These are phyloP conservation scores for Aphidius colemani DNA, from an alignment of 2,888 invertebrate species.

Conservation along the genomic window DNA sequence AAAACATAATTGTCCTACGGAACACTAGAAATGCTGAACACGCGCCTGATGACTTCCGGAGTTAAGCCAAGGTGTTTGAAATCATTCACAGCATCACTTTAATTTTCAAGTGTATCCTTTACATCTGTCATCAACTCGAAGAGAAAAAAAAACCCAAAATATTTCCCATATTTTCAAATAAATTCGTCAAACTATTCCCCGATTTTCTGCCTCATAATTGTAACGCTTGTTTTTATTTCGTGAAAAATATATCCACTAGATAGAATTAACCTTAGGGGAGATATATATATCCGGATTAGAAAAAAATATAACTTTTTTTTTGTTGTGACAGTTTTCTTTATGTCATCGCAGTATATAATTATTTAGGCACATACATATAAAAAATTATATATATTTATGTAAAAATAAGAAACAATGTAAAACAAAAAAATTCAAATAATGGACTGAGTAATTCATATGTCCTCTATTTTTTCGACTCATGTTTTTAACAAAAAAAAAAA, in stretches of 20 bases:
- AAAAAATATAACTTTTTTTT: constrained; percentile 24
- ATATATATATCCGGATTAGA: constrained; percentile 2
- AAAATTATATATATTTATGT: constrained; percentile 1
- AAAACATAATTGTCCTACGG: no score
- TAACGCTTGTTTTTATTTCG: background rate
- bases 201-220: background rate
- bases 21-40: no score
- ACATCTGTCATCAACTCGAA: constrained; percentile 23
- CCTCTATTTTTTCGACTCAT: background rate
- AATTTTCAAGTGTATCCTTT: background rate
- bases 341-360: constrained; percentile 22
- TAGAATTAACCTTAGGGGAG: background rate
- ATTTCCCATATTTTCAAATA: background rate
- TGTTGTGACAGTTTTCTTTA: constrained; percentile 32
- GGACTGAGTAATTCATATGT: no score
- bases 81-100: background rate
- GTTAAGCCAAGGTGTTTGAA: constrained; percentile 19
- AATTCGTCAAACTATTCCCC: no score
- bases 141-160: constrained; percentile 2
- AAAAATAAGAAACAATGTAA: background rate
- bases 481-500: no score
- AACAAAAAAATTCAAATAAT: background rate
- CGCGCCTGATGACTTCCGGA: constrained; percentile 26
- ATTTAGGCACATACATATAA: background rate
- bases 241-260: background rate